Conservation (phyloP, 2,888 invertebrate species). For the Ceriagrion tenellum region DNA sequence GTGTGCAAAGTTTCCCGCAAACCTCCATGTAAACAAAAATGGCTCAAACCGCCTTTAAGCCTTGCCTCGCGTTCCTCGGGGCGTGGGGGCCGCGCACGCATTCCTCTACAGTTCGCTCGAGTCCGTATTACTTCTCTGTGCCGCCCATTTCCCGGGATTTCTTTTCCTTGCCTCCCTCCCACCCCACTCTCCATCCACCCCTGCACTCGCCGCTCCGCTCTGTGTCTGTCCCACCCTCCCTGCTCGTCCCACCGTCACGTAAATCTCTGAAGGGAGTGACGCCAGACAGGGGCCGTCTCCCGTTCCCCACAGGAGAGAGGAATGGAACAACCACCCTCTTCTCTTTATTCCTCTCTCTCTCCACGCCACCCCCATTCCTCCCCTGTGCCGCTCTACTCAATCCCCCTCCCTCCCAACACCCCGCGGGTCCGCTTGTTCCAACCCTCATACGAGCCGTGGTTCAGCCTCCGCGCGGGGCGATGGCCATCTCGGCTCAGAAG, state of each 20-base stretch:
- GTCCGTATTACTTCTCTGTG: background rate
- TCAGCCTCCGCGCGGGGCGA: background rate
- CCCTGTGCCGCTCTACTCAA: too few relatives aligned
- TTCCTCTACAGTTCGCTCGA: background rate
- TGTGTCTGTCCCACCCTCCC: background rate
- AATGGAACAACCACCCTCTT: constrained; percentile 19
- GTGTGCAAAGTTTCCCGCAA: too few relatives aligned
- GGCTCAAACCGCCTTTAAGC: too few relatives aligned
- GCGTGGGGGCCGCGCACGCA: background rate
- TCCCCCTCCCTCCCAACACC: background rate
- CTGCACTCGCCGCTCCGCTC: background rate
- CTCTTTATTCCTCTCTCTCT: background rate
- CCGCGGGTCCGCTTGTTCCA: background rate
- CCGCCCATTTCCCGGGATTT: background rate
- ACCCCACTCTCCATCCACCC: background rate
- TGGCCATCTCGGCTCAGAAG: constrained; percentile 46
- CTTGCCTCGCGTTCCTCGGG: background rate
- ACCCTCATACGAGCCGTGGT: background rate
- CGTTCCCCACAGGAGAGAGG: background rate
- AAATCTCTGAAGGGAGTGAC: constrained; percentile 62
- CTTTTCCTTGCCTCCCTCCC: background rate
- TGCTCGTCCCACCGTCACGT: background rate
- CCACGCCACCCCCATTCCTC: background rate
- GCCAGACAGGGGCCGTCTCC: constrained; percentile 27
- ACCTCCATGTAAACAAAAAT: too few relatives aligned